phyloP scores from a whole-genome alignment of 2,113 vertebrate species.

The Zosterops borbonicus region DNA sequence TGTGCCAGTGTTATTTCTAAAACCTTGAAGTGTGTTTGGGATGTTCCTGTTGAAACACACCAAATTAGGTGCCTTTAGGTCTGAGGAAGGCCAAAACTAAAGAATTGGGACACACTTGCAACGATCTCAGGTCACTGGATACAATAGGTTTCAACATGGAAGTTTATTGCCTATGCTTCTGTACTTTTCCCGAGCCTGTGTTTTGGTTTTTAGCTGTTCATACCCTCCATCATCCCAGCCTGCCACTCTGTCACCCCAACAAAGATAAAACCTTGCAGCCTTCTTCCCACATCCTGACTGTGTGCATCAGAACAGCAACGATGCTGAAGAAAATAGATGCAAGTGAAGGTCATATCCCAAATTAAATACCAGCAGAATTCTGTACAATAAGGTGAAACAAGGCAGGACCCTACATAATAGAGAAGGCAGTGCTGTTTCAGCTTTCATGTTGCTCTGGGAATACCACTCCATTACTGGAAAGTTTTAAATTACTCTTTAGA shows the following conservation, averaged over 20 bases:
- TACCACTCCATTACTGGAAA: not conserved
- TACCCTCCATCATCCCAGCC: not conserved
- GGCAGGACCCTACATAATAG: not conserved
- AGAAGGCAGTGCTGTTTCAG: not conserved
- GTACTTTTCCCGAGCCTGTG: not conserved
- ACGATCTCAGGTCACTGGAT: not conserved
- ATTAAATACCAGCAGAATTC: not conserved
- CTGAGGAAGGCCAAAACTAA: not conserved
- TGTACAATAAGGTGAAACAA: not conserved
- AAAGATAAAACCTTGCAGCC: not conserved
- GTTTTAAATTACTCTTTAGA: not conserved
- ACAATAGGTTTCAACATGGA: not conserved
- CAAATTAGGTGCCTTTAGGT: not conserved
- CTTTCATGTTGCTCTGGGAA: not conserved
- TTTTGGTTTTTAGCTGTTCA: not conserved
- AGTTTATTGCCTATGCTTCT: not conserved
- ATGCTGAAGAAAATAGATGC: not conserved
- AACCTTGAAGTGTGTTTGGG: not conserved
- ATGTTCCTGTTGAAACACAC: not conserved
- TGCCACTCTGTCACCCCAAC: not conserved
- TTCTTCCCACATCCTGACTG: not conserved
- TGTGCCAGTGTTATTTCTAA: not conserved
- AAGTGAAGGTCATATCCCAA: not conserved
- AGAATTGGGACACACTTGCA: not conserved
- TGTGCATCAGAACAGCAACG: not conserved